Conservation (phyloP, 2,113 vertebrate genomes). For the Lepus americanus region DNA sequence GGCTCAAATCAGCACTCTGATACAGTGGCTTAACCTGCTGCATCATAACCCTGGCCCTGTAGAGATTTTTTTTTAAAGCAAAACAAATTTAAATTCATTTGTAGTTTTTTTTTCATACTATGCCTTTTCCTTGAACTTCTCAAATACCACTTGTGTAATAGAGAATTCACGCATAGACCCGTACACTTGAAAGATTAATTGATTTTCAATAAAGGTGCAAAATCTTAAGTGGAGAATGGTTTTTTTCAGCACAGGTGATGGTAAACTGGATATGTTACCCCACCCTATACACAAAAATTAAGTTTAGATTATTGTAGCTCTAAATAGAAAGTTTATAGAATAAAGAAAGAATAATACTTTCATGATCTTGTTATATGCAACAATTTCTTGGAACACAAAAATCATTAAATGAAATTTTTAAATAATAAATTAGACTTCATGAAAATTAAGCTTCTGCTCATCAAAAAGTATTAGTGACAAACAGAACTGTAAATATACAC, state of each 20-base stretch:
- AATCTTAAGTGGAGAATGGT: background rate
- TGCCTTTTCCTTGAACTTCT: too few relatives aligned
- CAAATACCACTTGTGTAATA: background rate
- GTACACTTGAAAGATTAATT: background rate
- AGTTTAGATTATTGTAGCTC: background rate
- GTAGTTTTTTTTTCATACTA: too few relatives aligned
- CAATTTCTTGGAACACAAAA: background rate
- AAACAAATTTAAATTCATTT: too few relatives aligned
- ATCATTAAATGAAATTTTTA: background rate
- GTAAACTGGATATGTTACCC: background rate
- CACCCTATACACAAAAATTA: background rate
- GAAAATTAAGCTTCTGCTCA: background rate
- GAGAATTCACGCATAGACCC: background rate
- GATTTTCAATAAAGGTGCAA: background rate
- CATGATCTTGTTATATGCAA: background rate
- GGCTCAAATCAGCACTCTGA: too few relatives aligned
- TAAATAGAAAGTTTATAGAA: background rate
- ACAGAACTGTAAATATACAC: background rate
- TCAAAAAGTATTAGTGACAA: background rate
- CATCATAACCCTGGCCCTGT: too few relatives aligned
- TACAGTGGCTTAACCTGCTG: too few relatives aligned
- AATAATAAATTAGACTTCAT: background rate
- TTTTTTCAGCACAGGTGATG: background rate
- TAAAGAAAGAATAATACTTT: background rate
- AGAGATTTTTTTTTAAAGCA: too few relatives aligned